Evolutionary conservation across 1,140 invertebrate genomes (phyloP), one percentile per base, ranked within the genome.

Genomic region (Panulirus ornatus): DNA sequence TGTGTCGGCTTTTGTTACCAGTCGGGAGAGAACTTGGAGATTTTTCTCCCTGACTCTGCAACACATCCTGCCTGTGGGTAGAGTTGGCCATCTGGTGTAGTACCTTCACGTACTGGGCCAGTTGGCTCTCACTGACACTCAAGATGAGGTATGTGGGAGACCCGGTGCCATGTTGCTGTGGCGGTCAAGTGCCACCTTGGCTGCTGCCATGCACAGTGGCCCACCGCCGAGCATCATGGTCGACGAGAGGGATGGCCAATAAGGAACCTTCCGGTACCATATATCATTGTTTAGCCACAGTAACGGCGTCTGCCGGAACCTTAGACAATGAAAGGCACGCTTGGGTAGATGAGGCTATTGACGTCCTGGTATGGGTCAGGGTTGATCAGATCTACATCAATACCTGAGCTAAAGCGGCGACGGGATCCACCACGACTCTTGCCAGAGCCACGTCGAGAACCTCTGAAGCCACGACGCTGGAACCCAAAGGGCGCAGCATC

Each of bases 361-460:
- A n/a, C n/a, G n/a, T n/a, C n/a, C n/a, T n/a, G n/a, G 58, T 66
- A 66, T n/a, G 58, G 58, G 58, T 66, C 58, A 9, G 58, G 58
- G 58, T 30, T 47, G 14, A 47, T 47, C 5, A 6, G 5, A n/a
- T n/a, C n/a, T n/a, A n/a, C n/a, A n/a, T n/a, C n/a, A n/a, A n/a
- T n/a, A 6, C 44, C 44, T 6, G 5, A 5, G 14, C 44, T 47
- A 5, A 5, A 11, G 5, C 44, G 2, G 6, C 22, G n/a, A 16
- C 58, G 58, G 11, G n/a, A 8, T 0, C 58, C 58, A 30, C 16
- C 58, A 66, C 58, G n/a, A 22, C 16, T 22, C 19, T 16, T 22
- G 16, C 19, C n/a, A 19, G 54, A 58, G 3, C 54, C 16, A 22
- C 16, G n/a, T 30, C 58, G 58, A 27, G n/a, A n/a, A 30, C 58